phyloP scores from a whole-genome alignment of 2,797 vertebrate species.

The Siniperca obscura region DNA sequence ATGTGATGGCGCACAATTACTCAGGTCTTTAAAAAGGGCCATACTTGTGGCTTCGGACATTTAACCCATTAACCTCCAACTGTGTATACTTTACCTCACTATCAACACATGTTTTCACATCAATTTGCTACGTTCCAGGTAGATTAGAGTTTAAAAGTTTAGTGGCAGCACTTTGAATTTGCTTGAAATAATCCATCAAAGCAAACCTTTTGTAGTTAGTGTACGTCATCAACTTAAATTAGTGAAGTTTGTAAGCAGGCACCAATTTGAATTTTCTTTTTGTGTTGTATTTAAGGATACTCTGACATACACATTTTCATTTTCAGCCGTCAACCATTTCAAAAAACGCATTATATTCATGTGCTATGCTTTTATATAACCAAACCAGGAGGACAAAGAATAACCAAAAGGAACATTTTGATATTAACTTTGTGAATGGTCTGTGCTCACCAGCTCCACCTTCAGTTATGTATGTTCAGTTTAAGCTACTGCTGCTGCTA shows the following conservation, averaged over 20 bases:
- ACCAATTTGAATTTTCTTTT: neutral
- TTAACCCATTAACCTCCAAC: conserved; percentile 4
- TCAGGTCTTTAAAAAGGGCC: conserved; percentile 8
- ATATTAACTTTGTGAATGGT: neutral
- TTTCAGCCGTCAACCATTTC: too few species aligned
- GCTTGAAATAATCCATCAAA: conserved; percentile 4
- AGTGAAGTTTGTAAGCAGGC: neutral
- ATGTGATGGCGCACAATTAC: neutral
- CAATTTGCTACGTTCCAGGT: neutral
- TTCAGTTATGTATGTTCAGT: neutral
- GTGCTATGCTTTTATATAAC: neutral
- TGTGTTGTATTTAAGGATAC: neutral
- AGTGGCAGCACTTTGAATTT: neutral
- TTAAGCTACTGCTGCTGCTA: neutral
- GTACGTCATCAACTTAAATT: neutral
- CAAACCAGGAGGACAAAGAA: neutral
- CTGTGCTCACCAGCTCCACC: neutral
- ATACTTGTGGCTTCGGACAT: neutral
- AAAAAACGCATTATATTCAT: too few species aligned
- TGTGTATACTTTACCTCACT: neutral
- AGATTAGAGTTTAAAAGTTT: neutral
- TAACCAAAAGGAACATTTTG: neutral
- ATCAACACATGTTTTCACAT: neutral
- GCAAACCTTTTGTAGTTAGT: neutral
- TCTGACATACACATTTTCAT: neutral